Percentiles rank a stretch among this genome's conserved stretches.
Conservation (phyloP, 2,113 vertebrate species). For the Oncorhynchus keta region DNA sequence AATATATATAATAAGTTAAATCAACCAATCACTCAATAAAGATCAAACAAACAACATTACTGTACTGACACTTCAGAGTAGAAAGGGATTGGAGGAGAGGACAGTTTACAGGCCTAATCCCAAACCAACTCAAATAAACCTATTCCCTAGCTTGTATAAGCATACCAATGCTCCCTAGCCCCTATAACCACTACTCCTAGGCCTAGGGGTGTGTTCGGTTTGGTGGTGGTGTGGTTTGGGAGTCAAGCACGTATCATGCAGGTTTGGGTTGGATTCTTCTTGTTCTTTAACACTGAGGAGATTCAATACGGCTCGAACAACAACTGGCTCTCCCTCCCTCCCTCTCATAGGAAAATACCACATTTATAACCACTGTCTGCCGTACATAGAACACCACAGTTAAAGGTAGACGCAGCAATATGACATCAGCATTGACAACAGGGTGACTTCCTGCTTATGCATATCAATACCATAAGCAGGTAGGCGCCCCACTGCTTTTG, state of each 20-base stretch:
- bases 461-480: too few species aligned
- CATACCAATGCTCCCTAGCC: neutral
- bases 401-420: neutral
- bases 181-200: neutral
- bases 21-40: too few species aligned
- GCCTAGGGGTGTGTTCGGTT: neutral
- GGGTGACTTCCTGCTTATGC: too few species aligned
- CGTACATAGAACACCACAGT: neutral
- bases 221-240: neutral
- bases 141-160: neutral
- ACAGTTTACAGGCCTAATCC: constrained; percentile 16
- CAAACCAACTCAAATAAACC: neutral
- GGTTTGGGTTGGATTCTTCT: neutral
- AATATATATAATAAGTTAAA: too few species aligned
- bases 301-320: constrained; percentile 29
- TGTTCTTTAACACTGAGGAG: constrained; percentile 3
- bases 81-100: constrained; percentile 13
- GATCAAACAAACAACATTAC: constrained; percentile 37
- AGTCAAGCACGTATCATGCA: neutral
- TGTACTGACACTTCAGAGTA: constrained; percentile 35
- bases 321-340: neutral
- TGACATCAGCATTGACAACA: too few species aligned
- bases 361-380: constrained; percentile 11
- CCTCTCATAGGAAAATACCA: constrained; percentile 41
- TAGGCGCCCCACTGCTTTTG: too few species aligned